phyloP scores from a whole-genome alignment of 2,113 vertebrate genomes.

The Oreochromis tanganicae region DNA sequence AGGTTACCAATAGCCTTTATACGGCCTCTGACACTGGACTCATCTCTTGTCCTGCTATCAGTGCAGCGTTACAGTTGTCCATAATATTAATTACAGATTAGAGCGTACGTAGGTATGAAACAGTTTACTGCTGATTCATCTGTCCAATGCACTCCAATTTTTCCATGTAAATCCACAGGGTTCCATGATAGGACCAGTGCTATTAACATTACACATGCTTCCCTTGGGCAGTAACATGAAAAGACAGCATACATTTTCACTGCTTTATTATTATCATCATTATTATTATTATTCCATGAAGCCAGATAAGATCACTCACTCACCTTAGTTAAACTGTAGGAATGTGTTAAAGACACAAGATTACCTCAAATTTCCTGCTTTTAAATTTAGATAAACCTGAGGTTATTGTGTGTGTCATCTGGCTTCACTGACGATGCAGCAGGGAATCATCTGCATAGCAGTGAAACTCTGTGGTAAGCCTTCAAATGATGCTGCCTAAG shows the following conservation, averaged over 20 bases:
- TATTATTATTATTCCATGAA: no score
- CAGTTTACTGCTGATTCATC: background rate
- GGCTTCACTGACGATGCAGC: no score
- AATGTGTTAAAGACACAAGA: no score
- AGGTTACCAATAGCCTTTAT: background rate
- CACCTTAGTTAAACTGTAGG: no score
- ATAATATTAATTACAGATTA: background rate
- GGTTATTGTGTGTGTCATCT: no score
- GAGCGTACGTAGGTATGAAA: background rate
- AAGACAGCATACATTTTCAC: background rate
- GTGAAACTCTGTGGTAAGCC: background rate
- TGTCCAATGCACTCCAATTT: background rate
- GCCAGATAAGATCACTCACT: no score
- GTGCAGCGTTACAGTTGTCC: rapidly evolving
- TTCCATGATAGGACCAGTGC: background rate
- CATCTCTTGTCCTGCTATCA: background rate
- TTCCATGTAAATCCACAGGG: background rate
- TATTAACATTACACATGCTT: background rate
- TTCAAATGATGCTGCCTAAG: background rate
- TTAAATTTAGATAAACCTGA: no score
- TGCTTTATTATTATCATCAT: background rate
- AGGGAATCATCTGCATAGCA: background rate
- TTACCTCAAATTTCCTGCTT: no score
- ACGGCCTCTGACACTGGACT: background rate
- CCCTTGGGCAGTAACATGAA: background rate